Evolutionary conservation across 2,888 invertebrate genomes (phyloP).

Genomic region (Noctua comes): DNA sequence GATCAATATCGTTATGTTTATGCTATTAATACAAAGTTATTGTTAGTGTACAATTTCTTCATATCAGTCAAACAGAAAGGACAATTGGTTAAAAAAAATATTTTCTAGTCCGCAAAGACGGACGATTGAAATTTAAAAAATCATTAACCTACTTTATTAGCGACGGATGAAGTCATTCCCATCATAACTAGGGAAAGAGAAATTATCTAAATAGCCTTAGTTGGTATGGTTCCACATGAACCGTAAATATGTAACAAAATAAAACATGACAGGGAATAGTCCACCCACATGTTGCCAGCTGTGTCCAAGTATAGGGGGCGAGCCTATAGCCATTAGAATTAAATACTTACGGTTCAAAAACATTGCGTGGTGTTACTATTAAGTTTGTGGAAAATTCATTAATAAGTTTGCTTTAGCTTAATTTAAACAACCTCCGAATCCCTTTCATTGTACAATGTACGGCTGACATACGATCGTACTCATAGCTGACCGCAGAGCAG

Average conservation of each 20-base stretch:
- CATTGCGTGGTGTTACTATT: conserved; percentile 9
- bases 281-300: neutral
- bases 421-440: conserved; percentile 27
- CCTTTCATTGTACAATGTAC: conserved; percentile 23
- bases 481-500: conserved; percentile 3
- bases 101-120: conserved; percentile 27
- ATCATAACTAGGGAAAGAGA: conserved; percentile 40
- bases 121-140: conserved; percentile 27
- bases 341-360: conserved; percentile 46
- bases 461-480: conserved; percentile 15
- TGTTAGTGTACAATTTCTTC: conserved; percentile 41
- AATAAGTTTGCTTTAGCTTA: conserved; percentile 33
- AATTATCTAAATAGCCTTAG: conserved; percentile 50
- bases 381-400: conserved; percentile 29
- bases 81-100: conserved; percentile 41
- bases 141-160: conserved; percentile 41
- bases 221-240: conserved; percentile 31
- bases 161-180: conserved; percentile 42
- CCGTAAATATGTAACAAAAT: conserved; percentile 41
- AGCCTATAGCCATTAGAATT: conserved; percentile 20
- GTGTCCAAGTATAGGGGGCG: conserved; percentile 6
- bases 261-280: conserved; percentile 13
- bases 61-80: conserved; percentile 56
- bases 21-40: conserved; percentile 49
- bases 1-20: conserved; percentile 49